phyloP scores from a whole-genome alignment of 2,888 invertebrate genomes.

The Torymus tubicola region DNA sequence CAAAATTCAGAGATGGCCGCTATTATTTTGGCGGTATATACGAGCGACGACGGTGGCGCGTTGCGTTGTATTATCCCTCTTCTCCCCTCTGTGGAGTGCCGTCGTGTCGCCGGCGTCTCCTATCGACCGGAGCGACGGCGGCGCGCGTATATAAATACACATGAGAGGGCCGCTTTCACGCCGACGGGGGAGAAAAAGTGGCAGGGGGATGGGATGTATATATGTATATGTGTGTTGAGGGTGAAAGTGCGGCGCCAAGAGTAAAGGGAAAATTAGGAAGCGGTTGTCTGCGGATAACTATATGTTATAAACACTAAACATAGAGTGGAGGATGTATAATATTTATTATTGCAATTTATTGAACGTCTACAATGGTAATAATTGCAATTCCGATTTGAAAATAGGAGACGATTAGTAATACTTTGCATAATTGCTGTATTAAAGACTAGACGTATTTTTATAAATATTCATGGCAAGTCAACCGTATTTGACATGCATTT shows the following conservation, averaged over 20 bases:
- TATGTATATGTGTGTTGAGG: too few relatives aligned
- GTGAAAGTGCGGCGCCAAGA: not conserved
- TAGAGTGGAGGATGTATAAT: too few relatives aligned
- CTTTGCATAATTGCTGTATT: too few relatives aligned
- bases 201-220: constrained; percentile 3
- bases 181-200: not conserved
- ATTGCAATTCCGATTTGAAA: too few relatives aligned
- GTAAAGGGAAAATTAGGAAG: not conserved
- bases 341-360: too few relatives aligned
- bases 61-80: not conserved
- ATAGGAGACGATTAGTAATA: too few relatives aligned
- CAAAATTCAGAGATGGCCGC: not conserved
- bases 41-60: not conserved
- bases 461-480: too few relatives aligned
- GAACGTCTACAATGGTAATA: too few relatives aligned
- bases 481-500: too few relatives aligned
- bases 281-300: too few relatives aligned
- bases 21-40: constrained; percentile 11
- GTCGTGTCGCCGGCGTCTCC: constrained; percentile 46
- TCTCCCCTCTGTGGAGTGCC: not conserved
- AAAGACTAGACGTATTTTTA: too few relatives aligned
- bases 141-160: constrained; percentile 57
- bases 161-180: not conserved
- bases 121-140: constrained; percentile 72
- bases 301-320: too few relatives aligned